phyloP scores from a whole-genome alignment of 2,113 vertebrate genomes.

The Elephas maximus region DNA sequence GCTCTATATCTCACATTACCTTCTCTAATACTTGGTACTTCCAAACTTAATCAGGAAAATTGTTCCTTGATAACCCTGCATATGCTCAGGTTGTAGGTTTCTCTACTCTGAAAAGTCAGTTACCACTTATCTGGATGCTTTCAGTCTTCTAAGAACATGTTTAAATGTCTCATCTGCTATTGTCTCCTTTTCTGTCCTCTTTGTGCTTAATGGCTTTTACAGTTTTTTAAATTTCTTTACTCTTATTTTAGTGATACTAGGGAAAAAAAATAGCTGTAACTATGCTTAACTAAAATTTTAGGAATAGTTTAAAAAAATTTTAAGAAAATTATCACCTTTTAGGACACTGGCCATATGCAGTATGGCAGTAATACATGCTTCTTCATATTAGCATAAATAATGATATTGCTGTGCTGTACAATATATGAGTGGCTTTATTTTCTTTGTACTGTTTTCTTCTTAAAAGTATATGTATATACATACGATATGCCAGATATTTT shows the following conservation, averaged over 20 bases:
- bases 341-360: background rate
- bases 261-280: background rate
- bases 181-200: background rate
- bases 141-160: background rate
- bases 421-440: background rate
- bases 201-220: background rate
- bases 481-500: background rate
- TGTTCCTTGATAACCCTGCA: background rate
- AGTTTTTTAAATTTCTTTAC: background rate
- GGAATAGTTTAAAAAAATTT: background rate
- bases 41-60: background rate
- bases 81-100: background rate
- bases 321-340: conserved; percentile 2
- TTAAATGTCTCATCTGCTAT: background rate
- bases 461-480: background rate
- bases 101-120: background rate
- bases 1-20: background rate
- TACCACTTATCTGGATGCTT: background rate
- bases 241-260: background rate
- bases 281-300: background rate
- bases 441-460: background rate
- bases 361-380: background rate
- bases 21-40: background rate
- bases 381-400: conserved; percentile 12
- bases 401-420: background rate